These are phyloP conservation scores for Aramus guarauna DNA, from an alignment of 2,113 vertebrate species.

Conservation along the genomic window DNA sequence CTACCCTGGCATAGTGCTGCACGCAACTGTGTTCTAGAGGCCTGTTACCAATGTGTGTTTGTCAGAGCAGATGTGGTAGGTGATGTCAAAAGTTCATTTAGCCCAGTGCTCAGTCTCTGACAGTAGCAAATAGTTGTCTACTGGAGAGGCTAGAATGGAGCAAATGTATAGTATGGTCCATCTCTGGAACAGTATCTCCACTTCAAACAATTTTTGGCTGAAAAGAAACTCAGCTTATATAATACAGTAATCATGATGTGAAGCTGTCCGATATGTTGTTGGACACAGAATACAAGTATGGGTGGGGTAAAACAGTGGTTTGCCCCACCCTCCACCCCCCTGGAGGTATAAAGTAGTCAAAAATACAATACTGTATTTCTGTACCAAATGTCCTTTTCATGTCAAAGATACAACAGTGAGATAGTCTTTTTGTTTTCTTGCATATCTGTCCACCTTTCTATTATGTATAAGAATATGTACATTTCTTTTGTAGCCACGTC, in stretches of 20 bases:
- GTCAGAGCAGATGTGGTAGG: background rate
- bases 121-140: accelerated
- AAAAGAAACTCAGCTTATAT: background rate
- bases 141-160: background rate
- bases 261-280: background rate
- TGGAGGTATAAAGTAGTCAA: background rate
- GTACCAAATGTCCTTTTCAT: background rate
- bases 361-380: background rate
- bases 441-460: constrained; percentile 53
- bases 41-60: background rate
- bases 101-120: background rate
- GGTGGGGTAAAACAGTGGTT: background rate
- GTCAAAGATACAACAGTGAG: background rate
- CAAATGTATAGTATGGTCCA: background rate
- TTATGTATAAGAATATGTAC: constrained; percentile 80
- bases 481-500: constrained; percentile 94
- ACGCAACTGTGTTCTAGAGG: accelerated
- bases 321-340: too few species aligned
- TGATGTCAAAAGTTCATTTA: background rate
- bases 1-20: accelerated
- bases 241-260: background rate
- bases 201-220: background rate
- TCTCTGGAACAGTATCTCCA: background rate
- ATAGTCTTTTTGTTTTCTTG: constrained; percentile 45
- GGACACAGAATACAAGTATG: background rate